phyloP scores from a whole-genome alignment of 1,140 invertebrate genomes.

The Cherax destructor region DNA sequence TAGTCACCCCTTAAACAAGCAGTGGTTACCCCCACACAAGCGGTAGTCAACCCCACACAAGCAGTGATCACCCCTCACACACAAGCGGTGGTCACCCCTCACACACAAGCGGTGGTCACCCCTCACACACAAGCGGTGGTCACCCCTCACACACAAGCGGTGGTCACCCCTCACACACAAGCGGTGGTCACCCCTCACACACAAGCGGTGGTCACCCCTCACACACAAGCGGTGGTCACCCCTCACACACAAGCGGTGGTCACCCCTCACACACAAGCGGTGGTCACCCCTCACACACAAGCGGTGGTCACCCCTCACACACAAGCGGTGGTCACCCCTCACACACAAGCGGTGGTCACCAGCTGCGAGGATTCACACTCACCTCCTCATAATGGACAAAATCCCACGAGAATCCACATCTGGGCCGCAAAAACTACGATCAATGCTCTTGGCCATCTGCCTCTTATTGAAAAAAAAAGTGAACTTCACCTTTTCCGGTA shows the following conservation, averaged over 20 bases:
- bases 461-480: conserved; percentile 31
- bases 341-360: not conserved
- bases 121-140: not conserved
- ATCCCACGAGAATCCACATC: conserved; percentile 53
- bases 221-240: not conserved
- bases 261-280: not conserved
- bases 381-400: conserved; percentile 27
- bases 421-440: conserved; percentile 42
- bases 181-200: not conserved
- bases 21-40: not conserved
- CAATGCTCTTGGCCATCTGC: conserved; percentile 48
- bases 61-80: not conserved
- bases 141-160: not conserved
- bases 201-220: not conserved
- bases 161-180: not conserved
- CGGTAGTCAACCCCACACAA: not conserved
- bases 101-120: not conserved
- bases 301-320: not conserved
- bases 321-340: not conserved
- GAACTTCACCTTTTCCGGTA: conserved; percentile 36
- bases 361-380: conserved; percentile 21
- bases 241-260: not conserved
- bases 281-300: not conserved
- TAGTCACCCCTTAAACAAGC: not conserved
- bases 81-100: not conserved